A percentile compares a stretch with the other conserved stretches of the same genome.
phyloP scores from a whole-genome alignment of 2,888 invertebrate species.

The Allophyes oxyacanthae region DNA sequence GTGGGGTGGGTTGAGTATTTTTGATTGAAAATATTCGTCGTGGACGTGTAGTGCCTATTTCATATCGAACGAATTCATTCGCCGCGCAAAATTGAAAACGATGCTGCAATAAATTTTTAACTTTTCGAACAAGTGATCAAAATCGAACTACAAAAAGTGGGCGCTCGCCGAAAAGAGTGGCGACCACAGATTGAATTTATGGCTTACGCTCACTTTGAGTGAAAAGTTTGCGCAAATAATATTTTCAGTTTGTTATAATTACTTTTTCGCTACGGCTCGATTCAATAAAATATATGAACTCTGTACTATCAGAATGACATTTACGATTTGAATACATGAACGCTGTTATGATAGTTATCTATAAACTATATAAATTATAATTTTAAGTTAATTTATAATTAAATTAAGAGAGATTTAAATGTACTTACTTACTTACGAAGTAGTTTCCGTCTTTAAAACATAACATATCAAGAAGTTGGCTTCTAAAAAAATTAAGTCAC shows the following conservation, averaged over 20 bases:
- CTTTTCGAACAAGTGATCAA: slow-evolving; percentile 85
- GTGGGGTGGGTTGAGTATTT: slow-evolving; percentile 49
- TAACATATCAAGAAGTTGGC: no score
- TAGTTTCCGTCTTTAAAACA: no score
- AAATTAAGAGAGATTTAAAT: no score
- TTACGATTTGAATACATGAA: slow-evolving; percentile 11
- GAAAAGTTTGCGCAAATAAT: slow-evolving; percentile 72
- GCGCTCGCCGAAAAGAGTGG: slow-evolving; percentile 74
- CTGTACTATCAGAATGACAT: slow-evolving; percentile 26
- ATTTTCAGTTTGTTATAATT: slow-evolving; percentile 63
- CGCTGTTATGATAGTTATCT: no score
- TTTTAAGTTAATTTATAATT: no score
- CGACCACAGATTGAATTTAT: slow-evolving; percentile 85
- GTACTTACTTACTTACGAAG: no score
- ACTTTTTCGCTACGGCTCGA: slow-evolving; percentile 41
- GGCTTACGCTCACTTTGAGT: slow-evolving; percentile 72
- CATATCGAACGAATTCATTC: slow-evolving; percentile 65
- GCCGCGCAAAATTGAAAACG: slow-evolving; percentile 78
- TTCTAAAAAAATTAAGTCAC: no score
- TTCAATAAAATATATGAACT: slow-evolving; percentile 36
- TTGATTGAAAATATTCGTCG: slow-evolving; percentile 70
- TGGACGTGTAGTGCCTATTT: slow-evolving; percentile 49
- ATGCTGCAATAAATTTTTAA: slow-evolving; percentile 83
- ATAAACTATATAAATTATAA: no score
- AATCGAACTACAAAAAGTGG: slow-evolving; percentile 84